Conservation (phyloP, 2,113 vertebrate genomes). For the Onychostoma macrolepis region DNA sequence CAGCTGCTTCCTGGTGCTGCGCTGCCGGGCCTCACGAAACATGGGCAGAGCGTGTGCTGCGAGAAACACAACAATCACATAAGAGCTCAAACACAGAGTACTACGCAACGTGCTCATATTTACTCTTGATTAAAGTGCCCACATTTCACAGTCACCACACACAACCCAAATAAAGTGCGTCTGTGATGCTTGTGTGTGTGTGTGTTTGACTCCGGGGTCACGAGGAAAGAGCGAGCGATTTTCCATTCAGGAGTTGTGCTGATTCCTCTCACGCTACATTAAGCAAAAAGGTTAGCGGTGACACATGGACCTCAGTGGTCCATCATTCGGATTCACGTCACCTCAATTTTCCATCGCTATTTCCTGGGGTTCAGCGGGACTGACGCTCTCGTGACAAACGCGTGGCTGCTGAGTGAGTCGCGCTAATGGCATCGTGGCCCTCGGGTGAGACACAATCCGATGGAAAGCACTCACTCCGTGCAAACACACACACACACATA, state of each 20-base stretch:
- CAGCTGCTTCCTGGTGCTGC: slow-evolving; percentile 95
- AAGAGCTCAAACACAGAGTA: slow-evolving; percentile 39
- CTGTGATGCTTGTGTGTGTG: slow-evolving; percentile 44
- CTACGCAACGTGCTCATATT: slow-evolving; percentile 33
- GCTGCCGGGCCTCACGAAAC: slow-evolving; percentile 97
- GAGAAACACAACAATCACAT: background rate
- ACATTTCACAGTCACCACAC: slow-evolving; percentile 68
- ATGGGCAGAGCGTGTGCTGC: slow-evolving; percentile 94
- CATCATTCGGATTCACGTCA: slow-evolving; percentile 69
- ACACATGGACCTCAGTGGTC: slow-evolving; percentile 76
- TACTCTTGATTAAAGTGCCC: slow-evolving; percentile 37
- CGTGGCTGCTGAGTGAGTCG: slow-evolving; percentile 56
- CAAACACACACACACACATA: slow-evolving; percentile 28
- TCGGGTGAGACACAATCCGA: slow-evolving; percentile 57
- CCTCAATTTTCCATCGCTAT: slow-evolving; percentile 75
- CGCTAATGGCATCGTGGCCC: slow-evolving; percentile 56
- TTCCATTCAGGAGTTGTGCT: slow-evolving; percentile 70
- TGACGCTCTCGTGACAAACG: slow-evolving; percentile 62
- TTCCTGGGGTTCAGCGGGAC: slow-evolving; percentile 18
- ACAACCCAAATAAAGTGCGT: slow-evolving; percentile 68
- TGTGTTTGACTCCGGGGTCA: slow-evolving; percentile 66
- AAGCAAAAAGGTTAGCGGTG: slow-evolving; percentile 80
- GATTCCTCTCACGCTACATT: slow-evolving; percentile 78
- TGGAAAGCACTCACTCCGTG: slow-evolving; percentile 47
- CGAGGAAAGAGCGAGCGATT: slow-evolving; percentile 74